Conservation (phyloP, 1,140 invertebrate genomes). For the Drosophila elegans region DNA sequence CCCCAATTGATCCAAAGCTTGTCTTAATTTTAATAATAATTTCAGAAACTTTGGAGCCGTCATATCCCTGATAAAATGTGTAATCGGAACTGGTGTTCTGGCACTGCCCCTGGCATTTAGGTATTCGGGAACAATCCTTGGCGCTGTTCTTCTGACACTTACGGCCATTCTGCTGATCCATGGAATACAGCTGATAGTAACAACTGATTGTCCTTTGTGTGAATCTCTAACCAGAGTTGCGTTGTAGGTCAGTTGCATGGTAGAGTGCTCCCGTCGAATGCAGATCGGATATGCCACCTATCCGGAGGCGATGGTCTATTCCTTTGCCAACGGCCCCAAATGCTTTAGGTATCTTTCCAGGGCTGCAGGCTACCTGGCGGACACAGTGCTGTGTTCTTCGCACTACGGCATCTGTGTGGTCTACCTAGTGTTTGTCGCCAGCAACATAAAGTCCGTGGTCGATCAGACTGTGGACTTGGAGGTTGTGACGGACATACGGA, state of each 20-base stretch:
- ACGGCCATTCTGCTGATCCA: slow-evolving; percentile 25
- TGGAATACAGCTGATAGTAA: slow-evolving; percentile 42
- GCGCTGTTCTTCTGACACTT: slow-evolving; percentile 3
- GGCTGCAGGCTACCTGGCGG: slow-evolving; percentile 1
- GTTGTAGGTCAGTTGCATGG: slow-evolving; percentile 1
- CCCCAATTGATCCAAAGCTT: too few relatives aligned
- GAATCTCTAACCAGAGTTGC: neutral
- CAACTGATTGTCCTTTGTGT: neutral
- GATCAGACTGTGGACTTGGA: slow-evolving; percentile 2
- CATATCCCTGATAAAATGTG: slow-evolving; percentile 29
- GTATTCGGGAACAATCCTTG: slow-evolving; percentile 23
- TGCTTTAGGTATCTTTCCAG: neutral
- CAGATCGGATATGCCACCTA: slow-evolving; percentile 35
- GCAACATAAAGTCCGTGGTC: slow-evolving; percentile 1
- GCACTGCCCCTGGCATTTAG: slow-evolving; percentile 46
- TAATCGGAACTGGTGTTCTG: slow-evolving; percentile 48
- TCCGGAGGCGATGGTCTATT: slow-evolving; percentile 23
- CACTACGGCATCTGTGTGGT: slow-evolving; percentile 41
- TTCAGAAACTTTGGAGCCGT: slow-evolving; percentile 28
- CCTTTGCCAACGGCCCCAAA: slow-evolving; percentile 32
- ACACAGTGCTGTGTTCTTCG: slow-evolving; percentile 19
- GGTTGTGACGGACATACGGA: neutral
- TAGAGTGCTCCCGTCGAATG: slow-evolving; percentile 29
- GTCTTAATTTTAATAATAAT: neutral
- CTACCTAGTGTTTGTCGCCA: slow-evolving; percentile 43